phyloP scores from a whole-genome alignment of 1,140 invertebrate species.

The Plectrocnemia conspersa region DNA sequence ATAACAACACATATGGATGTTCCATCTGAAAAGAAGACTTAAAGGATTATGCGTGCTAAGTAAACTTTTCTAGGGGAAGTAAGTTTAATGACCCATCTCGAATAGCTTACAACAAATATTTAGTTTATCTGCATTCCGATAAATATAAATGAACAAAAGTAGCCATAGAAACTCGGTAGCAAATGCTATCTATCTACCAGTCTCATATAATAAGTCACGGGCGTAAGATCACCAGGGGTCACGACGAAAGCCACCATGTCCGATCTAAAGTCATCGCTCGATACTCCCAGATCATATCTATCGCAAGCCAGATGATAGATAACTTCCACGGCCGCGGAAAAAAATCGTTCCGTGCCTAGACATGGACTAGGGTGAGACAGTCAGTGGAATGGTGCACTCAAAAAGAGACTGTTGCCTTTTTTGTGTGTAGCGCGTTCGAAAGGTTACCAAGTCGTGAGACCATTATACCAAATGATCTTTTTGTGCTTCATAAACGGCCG shows the following conservation, averaged over 20 bases:
- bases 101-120: too few relatives aligned
- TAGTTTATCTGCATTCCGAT: too few relatives aligned
- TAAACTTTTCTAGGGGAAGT: too few relatives aligned
- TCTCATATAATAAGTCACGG: too few relatives aligned
- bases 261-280: conserved; percentile 16
- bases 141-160: too few relatives aligned
- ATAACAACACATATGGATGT: too few relatives aligned
- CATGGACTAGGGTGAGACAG: background rate
- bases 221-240: conserved; percentile 11
- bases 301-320: conserved; percentile 29
- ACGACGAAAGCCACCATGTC: conserved; percentile 8
- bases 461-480: conserved; percentile 11
- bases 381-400: background rate
- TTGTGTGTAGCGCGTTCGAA: conserved; percentile 5
- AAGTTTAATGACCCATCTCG: too few relatives aligned
- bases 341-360: conserved; percentile 2
- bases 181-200: too few relatives aligned
- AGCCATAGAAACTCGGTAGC: too few relatives aligned
- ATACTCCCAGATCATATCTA: conserved; percentile 24
- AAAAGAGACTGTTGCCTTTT: background rate
- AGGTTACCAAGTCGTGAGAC: conserved; percentile 23
- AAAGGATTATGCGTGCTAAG: too few relatives aligned
- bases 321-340: conserved; percentile 28
- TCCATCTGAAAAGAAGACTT: too few relatives aligned
- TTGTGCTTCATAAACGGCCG: background rate